Evolutionary conservation across 2,888 invertebrate species (phyloP).

Genomic region (Drosophila nr. perissopoda): DNA sequence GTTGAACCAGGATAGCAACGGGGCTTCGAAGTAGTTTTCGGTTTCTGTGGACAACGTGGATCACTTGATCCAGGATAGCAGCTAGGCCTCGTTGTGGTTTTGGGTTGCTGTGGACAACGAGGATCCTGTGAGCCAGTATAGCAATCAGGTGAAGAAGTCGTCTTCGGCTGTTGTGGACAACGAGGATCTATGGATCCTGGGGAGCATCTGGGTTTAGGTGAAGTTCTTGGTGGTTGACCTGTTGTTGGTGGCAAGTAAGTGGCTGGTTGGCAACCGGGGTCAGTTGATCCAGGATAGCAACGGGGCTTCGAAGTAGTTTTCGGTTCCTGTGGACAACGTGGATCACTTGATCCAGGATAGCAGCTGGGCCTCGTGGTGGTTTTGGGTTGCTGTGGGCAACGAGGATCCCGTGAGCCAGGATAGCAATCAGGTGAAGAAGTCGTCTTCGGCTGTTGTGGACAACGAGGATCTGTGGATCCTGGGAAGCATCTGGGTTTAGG

Average conservation of each 20-base stretch:
- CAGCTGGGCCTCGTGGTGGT: no score
- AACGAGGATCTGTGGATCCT: slow-evolving; percentile 80
- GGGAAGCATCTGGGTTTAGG: slow-evolving; percentile 21
- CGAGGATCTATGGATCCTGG: slow-evolving; percentile 55
- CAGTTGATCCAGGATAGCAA: not conserved
- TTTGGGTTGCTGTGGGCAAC: no score
- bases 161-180: no score
- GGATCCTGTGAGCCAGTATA: not conserved
- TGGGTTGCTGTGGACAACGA: not conserved
- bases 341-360: not conserved
- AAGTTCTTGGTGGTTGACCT: not conserved
- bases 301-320: not conserved
- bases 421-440: no score
- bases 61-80: slow-evolving; percentile 84
- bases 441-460: no score
- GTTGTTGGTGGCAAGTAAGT: not conserved
- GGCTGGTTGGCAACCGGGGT: not conserved
- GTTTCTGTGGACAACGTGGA: slow-evolving; percentile 80
- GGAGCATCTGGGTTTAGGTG: no score
- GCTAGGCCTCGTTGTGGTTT: slow-evolving; percentile 30
- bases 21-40: slow-evolving; percentile 8
- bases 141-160: no score
- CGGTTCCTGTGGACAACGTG: not conserved
- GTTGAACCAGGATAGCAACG: slow-evolving; percentile 71
- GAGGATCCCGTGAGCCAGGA: no score